Evolutionary conservation across 2,888 invertebrate species (phyloP), one percentile per base, ranked within the genome.

Genomic region (Chymomyza amoena): DNA sequence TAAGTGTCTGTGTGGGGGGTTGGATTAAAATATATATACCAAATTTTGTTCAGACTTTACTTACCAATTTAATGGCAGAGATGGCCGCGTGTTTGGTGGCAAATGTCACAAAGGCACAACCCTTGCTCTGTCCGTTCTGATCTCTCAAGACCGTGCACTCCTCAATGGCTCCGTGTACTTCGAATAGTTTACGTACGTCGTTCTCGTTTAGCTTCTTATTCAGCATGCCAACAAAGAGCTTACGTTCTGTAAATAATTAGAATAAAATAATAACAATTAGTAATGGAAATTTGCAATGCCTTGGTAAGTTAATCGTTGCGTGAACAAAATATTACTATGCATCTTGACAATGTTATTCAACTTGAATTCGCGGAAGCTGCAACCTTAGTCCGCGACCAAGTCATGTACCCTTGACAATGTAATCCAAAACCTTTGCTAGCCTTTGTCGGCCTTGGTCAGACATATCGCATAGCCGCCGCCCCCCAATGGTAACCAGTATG

Each of bases 71-170:
- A 92, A 99, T 99, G 91, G 99, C 99, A 92, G 96, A 97, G 90
- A 98, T 96, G 89, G 99, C 99, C 90, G 97, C 97, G 93, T 98
- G 98, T 93, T 99, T 98, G 89, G 97, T 97, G 89, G 97, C 96
- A 93, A 97, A 99, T 88, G 99, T 99, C 89, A 99, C 98, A 94
- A 99, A 99, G 89, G 99, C 99, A 94, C 99, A 99, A 90, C 99
- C 99, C 94, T 97, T 97, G 93, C 98, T 99, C 92, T 97, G 97
- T 32, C 98, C 98, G 91, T 96, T 97, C 75, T 96, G 95, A 93
- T 99, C 99, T 80, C 99, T 93, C 80, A 99, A 94, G 84, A 99
- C 98, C 70, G 99, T 98, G 93, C 99, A 99, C 93, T 99, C 99
- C 92, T 99, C 99, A 89, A 99, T 99, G 73, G 96, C 95, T 66